Base-by-base conservation (phyloP, 2,888 invertebrate species). In the Malachius bipustulatus region DNA sequence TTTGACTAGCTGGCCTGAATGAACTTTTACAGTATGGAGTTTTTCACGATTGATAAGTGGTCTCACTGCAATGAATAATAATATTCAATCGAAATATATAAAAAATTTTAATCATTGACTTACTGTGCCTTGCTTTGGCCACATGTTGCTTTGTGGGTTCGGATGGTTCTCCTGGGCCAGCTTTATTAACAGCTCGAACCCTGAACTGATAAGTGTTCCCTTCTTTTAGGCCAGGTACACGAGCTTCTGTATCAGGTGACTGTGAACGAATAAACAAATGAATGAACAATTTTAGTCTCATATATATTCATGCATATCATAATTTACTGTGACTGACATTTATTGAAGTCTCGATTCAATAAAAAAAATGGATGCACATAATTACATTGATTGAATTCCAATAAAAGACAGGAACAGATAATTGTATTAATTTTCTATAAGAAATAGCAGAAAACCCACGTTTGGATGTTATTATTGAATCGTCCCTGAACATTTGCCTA, bases 11-110 rank as follows among this genome's bases (percentile, higher is more conserved):
- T 89, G 82, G 1, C 96, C 93, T 13, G 90, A 89, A 48, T 93
- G 81, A 3, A 96, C 81, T 54, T 84, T 83, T 0, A 91, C 70
- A 2, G 82, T 79, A 41, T 84, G 80, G 61, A 96, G 71, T 65
- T 93, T 91, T 47, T 91, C 90, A 40, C 94, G 81, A 62, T 96
- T 93, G 59, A 98, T 97, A 49, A 74, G 73, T 30, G 98, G 98
- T 63, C 93, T 90, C 59, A 94, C 90, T 90, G 67, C 32, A 64
- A 60, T 8, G 13, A 32, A 32, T 30, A 30, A 14, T 31, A 13
- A 30, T 14, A 34, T 33, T 31, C 2, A 28, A 31, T 38, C 11
- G 33, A 10, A 13, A 9, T 34, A 34, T 34, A n/a, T 26, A 13
- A 8, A 30, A 36, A 29, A 15, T 31, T 24, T 19, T 24, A 33